Evolutionary conservation across 2,797 vertebrate genomes (phyloP), one percentile per base, ranked within the genome.

Genomic region (Megalops cyprinoides): DNA sequence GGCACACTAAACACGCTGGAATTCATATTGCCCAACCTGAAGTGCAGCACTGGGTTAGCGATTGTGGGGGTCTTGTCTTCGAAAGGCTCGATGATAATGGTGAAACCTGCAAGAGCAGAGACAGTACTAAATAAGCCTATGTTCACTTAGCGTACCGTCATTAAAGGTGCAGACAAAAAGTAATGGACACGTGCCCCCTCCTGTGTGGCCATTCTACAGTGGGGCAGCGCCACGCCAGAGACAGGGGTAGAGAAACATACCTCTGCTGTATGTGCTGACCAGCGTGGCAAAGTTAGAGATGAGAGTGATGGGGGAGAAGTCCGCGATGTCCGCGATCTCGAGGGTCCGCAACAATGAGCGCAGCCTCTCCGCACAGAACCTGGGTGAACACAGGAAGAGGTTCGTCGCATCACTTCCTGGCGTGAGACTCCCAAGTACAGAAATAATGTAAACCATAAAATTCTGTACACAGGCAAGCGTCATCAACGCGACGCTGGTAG

Each of bases 261-360:
- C 97, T 92, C 97, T 97, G 84, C 96, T 94, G 44, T 98, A 98
- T n/a, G 97, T 98, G 94, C 97, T 98, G 91, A 98, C 97, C 0
- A 98, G 91, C 0, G 96, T 98, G n/a, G 97, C 97, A 0, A 98
- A 98, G 89, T 96, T 96, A 0, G 97, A 94, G 31, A 98, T 94
- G 82, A 98, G 96, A 0, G 96, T 97, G 79, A 98, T 89, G 0
- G 97, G 94, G 0, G 97, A 97, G 89, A 98, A 97, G 84, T 98
- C 97, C 0, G 96, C 91, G 0, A 98, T 91, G 87, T 98, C 97
- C 0, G 94, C 89, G 0, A 98, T 97, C 92, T 98, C 97, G 87
- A 98, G 89, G 0, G 97, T 98, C 62, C 96, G 90, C 3, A 98
- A 93, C 0, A 98, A 88, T 0, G 95, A 97, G 69, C 94, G 96